phyloP scores from a whole-genome alignment of 2,113 vertebrate genomes.

The Circaetus gallicus region DNA sequence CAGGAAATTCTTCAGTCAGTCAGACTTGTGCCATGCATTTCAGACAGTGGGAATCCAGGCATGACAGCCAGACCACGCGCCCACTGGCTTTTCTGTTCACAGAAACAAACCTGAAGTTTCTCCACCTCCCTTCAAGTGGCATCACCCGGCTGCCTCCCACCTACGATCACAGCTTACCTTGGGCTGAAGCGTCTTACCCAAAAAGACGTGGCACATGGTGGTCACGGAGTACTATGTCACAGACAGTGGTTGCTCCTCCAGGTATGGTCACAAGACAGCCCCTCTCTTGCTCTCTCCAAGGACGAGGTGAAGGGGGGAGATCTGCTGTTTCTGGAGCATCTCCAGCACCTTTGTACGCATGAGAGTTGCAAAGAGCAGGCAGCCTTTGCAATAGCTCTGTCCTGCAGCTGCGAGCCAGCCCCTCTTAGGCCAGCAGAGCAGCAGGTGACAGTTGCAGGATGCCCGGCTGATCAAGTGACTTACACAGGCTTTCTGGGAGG shows the following conservation, averaged over 20 bases:
- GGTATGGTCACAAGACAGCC: neutral
- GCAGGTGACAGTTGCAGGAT: neutral
- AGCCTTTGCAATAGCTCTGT: neutral
- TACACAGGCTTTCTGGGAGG: neutral
- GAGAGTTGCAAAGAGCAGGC: neutral
- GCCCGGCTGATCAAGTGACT: accelerated
- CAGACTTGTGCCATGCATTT: neutral
- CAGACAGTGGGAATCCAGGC: neutral
- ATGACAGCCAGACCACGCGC: neutral
- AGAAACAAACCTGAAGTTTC: neutral
- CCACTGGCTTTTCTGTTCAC: neutral
- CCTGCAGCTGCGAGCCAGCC: neutral
- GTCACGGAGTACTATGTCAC: too few relatives aligned
- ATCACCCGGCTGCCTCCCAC: neutral
- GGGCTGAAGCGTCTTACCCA: neutral
- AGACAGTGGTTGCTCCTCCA: neutral
- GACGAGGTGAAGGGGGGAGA: neutral
- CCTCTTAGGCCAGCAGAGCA: neutral
- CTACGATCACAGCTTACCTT: neutral
- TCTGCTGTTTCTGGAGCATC: neutral
- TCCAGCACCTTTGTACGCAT: accelerated
- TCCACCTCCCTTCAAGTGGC: neutral
- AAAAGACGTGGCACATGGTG: neutral
- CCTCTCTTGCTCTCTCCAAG: neutral
- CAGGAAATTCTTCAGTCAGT: neutral